Evolutionary conservation across 2,888 invertebrate species (phyloP), one percentile per base, ranked within the genome.

Genomic region (Spodoptera picta): DNA sequence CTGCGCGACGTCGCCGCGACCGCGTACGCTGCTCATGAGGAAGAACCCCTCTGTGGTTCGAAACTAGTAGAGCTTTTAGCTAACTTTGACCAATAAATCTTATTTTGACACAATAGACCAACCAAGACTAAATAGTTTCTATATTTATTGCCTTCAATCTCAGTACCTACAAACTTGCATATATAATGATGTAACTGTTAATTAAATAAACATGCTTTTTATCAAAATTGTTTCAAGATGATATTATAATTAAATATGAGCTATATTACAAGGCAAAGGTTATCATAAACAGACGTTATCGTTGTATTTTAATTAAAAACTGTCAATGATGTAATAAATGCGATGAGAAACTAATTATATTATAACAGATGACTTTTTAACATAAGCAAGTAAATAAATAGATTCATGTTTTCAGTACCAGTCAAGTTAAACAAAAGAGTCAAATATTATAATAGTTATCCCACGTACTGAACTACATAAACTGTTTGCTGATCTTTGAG

Each of bases 161-260:
- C 5, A 27, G 5, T 4, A 14, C n/a, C n/a, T n/a, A n/a, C 10
- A 14, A 44, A 31, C 53, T 27, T 27, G 31, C 27, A 14, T 53
- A 36, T 9, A 9, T 2, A 7, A 36, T 36, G 36, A 27, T 27
- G 7, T 48, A 6, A 47, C 10, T 27, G 27, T n/a, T n/a, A 27
- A 6, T 1, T 23, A 12, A 27, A 12, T 24, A 24, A 6, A 24
- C 19, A 12, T 10, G 23, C 12, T 24, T 42, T 41, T n/a, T 43
- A 5, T 62, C 52, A 58, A 55, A 50, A 48, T 14, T 56, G 43
- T 54, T 48, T 11, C 41, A 23, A 55, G 43, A 62, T 48, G 46
- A 3, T 47, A 53, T 41, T 58, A 53, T 58, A 75, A 64, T 75
- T 72, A 72, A 75, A 69, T 66, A 58, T 56, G 42, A 62, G 46